Base-by-base conservation (phyloP, 2,113 vertebrate genomes). In the Bos indicus region DNA sequence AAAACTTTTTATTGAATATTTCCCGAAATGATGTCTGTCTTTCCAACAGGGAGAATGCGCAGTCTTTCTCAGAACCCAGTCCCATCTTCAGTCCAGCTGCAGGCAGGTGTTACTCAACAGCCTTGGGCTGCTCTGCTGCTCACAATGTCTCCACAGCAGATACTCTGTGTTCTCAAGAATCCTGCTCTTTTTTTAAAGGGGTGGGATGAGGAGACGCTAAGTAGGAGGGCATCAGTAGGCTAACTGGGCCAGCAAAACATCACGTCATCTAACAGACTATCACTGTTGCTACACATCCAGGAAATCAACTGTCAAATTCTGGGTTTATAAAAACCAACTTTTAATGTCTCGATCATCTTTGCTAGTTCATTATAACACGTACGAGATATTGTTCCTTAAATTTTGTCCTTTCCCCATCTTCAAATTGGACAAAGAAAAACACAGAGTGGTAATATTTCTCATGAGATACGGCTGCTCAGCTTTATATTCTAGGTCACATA, bases 1-100 rank as follows among this genome's bases (percentile, higher is more conserved):
- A 97, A 98, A 87, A 87, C 84, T 97, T 98, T 98, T 98, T 98
- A 99, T 98, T 98, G 98, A 98, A 97, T 97, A 91, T 97, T 98
- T 98, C 97, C 64, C 81, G 77, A 98, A 98, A 97, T 98, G 95
- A 98, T 96, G 93, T 96, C 97, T 98, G 90, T 98, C 93, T 98
- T 98, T 98, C 98, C 98, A 98, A 96, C 15, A 91, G 95, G 83
- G 95, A 97, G 95, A 94, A 92, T 92, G 46, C 77, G 10, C 88
- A 95, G 1, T 92, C 97, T 94, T 98, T 98, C 98, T 98, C 92
- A 16, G 96, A 98, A 97, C 90, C 74, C 91, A 85, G 82, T 6
- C 88, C 90, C 94, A 81, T 97, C 94, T 84, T 97, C 0, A 0
- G 90, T 96, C 95, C 91, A 93, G 89, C 81, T 1, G 91, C 93